These are phyloP conservation scores for Lamprotornis superbus DNA, from an alignment of 2,113 vertebrate genomes.

Conservation along the genomic window DNA sequence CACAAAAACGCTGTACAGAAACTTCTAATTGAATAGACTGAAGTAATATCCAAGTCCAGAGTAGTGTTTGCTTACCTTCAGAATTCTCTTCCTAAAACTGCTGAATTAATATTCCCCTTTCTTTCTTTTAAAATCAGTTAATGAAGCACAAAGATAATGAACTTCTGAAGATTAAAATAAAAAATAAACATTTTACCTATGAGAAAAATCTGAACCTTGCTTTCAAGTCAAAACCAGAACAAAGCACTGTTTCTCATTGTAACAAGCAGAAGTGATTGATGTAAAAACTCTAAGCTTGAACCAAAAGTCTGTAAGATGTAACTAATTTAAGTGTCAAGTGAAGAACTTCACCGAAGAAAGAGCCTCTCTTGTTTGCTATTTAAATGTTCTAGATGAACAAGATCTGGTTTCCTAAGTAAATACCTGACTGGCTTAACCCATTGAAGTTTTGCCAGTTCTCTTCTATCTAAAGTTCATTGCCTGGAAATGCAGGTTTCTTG, in stretches of 20 bases:
- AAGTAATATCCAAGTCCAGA: not conserved
- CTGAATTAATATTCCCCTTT: not conserved
- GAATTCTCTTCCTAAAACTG: not conserved
- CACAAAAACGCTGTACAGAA: not conserved
- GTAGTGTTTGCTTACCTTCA: not conserved
- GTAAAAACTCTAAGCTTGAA: not conserved
- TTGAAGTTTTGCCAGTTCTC: not conserved
- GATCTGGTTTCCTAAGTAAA: not conserved
- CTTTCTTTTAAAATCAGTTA: not conserved
- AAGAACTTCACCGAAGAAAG: not conserved
- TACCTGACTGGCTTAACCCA: not conserved
- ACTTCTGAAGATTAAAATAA: not conserved
- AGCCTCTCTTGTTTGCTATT: not conserved
- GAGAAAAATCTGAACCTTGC: not conserved
- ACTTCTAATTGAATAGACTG: not conserved
- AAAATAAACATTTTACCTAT: not conserved
- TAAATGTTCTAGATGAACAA: not conserved
- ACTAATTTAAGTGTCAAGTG: not conserved
- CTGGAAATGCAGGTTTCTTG: not conserved
- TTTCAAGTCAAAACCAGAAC: not conserved
- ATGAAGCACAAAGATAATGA: not conserved
- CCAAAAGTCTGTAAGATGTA: not conserved
- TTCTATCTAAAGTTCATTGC: not conserved
- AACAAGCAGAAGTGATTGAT: not conserved
- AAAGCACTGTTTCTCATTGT: not conserved